Base-by-base conservation (phyloP, 2,113 vertebrate species). In the Prinia subflava region DNA sequence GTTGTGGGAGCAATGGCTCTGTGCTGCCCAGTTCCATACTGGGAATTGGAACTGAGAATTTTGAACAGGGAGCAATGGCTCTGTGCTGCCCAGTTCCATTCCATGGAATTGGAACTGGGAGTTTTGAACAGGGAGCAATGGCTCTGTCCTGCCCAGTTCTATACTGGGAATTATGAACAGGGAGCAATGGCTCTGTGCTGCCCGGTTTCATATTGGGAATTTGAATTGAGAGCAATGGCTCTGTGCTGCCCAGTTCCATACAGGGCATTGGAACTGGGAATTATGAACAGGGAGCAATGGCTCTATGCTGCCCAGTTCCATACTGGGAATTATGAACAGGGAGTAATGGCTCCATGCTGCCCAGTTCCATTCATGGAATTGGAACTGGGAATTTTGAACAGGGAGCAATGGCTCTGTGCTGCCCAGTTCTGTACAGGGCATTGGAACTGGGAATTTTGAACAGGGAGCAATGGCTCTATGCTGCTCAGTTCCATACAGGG, bases 341-440 rank as follows among this genome's bases (percentile, higher is more conserved):
- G 44, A 68, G 8, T 22, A 30, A 6, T 17, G 44, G 11, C 28
- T 94, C 46, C 0, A 0, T 50, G 39, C 30, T 55, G 52, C 9
- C 80, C 56, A 15, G 19, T n/a, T 37, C 17, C 25, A 24, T 37
- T 14, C 9, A 15, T 24, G 7, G 37, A 25, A 8, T 41, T 53
- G 21, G 9, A n/a, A 35, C 23, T 27, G 31, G 81, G n/a, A 60
- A 25, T 8, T 41, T 53, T 27, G 9, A n/a, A 35, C 23, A 21
- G 31, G 81, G n/a, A 60, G 41, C 55, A 47, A 8, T 37, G 42
- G 9, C 8, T 37, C 20, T 1, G 14, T 59, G 20, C 42, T 60
- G 27, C 4, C n/a, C n/a, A 60, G 27, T 60, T 41, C 8, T 35
- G 16, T 22, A 17, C 30, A 2, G 71, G 31, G 62, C 13, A 24